Evolutionary conservation across 1,140 invertebrate genomes (phyloP).

Genomic region (Drosophila neocordata): DNA sequence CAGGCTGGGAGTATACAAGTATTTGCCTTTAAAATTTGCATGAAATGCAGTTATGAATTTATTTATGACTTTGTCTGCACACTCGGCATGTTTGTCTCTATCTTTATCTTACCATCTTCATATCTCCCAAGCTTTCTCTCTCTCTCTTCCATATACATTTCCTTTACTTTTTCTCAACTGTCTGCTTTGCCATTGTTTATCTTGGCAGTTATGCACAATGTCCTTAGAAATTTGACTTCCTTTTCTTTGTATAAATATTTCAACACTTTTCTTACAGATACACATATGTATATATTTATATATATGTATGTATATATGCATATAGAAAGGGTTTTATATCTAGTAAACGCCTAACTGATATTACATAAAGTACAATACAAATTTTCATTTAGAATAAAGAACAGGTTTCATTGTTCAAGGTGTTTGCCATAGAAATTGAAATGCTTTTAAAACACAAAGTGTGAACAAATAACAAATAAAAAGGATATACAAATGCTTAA

Average conservation of each 20-base stretch:
- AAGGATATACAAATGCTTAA: no score
- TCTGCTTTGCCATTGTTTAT: constrained; percentile 12
- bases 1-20: constrained; percentile 7
- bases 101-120: constrained; percentile 14
- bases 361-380: constrained; percentile 21
- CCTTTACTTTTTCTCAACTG: not conserved
- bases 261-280: constrained; percentile 17
- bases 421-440: no score
- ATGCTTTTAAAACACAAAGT: no score
- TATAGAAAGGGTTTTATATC: no score
- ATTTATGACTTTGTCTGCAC: constrained; percentile 62
- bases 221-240: constrained; percentile 35
- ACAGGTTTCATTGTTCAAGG: no score
- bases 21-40: constrained; percentile 55
- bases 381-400: not conserved
- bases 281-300: no score
- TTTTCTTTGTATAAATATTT: constrained; percentile 30
- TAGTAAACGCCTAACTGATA: not conserved
- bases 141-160: not conserved
- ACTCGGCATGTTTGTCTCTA: constrained; percentile 21
- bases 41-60: constrained; percentile 68
- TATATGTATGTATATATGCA: no score
- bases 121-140: not conserved
- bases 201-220: constrained; percentile 41
- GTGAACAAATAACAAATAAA: no score